Evolutionary conservation across 2,888 invertebrate species (phyloP).

Genomic region (Acrobasis repandana): DNA sequence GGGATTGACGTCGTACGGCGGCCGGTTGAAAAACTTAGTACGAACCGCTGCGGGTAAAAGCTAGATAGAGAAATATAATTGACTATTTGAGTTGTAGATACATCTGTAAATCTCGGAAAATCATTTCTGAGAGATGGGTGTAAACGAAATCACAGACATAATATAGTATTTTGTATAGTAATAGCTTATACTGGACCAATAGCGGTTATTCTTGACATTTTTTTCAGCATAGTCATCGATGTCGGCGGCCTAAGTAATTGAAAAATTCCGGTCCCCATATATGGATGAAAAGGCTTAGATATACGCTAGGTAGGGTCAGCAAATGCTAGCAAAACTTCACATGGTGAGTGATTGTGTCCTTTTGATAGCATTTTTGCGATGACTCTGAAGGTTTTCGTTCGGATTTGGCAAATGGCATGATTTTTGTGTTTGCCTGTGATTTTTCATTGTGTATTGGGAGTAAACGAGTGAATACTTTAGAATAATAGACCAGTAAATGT

Average conservation of each 20-base stretch:
- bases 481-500: no score
- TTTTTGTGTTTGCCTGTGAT: background rate
- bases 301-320: constrained; percentile 17
- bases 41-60: no score
- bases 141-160: no score
- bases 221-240: constrained; percentile 22
- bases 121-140: no score
- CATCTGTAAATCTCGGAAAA: no score
- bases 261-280: constrained; percentile 26
- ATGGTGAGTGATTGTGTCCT: constrained; percentile 8
- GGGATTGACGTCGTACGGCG: no score
- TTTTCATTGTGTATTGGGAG: background rate
- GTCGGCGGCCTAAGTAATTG: constrained; percentile 27
- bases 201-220: constrained; percentile 18
- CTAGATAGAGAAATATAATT: no score
- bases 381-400: background rate
- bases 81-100: no score
- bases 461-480: no score
- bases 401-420: background rate
- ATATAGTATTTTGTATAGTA: no score
- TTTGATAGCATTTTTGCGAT: constrained; percentile 2
- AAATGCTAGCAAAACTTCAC: background rate
- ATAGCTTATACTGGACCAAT: background rate
- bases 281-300: constrained; percentile 15
- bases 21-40: no score